Base-by-base conservation (phyloP, 2,797 vertebrate genomes). In the Ctenopoma kingsleyae region DNA sequence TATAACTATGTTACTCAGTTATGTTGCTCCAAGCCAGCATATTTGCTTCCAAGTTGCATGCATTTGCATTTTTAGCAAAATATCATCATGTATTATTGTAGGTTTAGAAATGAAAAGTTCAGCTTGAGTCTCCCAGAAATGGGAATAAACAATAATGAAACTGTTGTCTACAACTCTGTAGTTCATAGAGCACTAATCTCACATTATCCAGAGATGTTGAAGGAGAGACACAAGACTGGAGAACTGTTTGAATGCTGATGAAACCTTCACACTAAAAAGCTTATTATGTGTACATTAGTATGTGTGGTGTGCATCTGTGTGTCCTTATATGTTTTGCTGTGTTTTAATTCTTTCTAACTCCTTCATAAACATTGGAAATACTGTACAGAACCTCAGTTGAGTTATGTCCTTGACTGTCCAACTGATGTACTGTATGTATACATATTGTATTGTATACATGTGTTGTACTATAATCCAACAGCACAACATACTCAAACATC, bases 171-270 rank as follows among this genome's bases (percentile, higher is more conserved):
- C 4, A 7, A 27, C 17, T 55, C 58, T 49, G 25, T 36, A 19
- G 55, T 46, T 59, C 1, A 43, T 22, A 51, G n/a, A 64, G 30
- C 52, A 52, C 65, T 54, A n/a, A 46, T 43, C 38, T 60, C 4
- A 47, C 71, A 76, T 76, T 50, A 65, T 66, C 9, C 50, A 32
- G 43, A 76, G 80, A 68, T 67, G 56, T 23, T 12, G 16, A 38
- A 50, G 49, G 74, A 17, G 20, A 35, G 3, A 72, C 19, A 73
- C 19, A 69, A 64, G 74, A 11, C 50, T 53, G 2, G 13, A 70
- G 50, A 74, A 67, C 69, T 62, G 61, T 62, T 53, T 66, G 46
- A 74, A 70, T 44, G 56, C 68, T 50, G 59, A 78, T 65, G 40
- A 38, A 25, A 73, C 67, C 71, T 78, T 50, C 63, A 53, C 41